A percentile compares a stretch with the other conserved stretches of the same genome.
Conservation (phyloP, 2,888 invertebrate genomes). For the Parnassius glacialis region DNA sequence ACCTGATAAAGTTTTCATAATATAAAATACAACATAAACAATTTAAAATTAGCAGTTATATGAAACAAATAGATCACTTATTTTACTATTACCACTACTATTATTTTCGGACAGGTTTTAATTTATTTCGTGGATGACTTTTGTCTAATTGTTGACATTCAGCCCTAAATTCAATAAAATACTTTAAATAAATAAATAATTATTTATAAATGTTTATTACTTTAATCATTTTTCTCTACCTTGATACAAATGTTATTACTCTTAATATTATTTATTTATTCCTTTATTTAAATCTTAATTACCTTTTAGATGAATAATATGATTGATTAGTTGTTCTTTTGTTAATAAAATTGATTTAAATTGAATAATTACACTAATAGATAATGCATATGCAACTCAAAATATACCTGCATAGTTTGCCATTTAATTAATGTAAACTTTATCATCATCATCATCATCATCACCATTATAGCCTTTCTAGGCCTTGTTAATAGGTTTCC, state of each 20-base stretch:
- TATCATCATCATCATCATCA: too few species aligned
- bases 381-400: not conserved
- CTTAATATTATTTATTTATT: slow-evolving; percentile 15
- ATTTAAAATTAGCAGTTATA: too few species aligned
- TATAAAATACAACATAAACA: too few species aligned
- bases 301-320: slow-evolving; percentile 7
- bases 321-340: slow-evolving; percentile 20
- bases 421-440: too few species aligned
- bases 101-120: too few species aligned
- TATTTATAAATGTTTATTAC: slow-evolving; percentile 8
- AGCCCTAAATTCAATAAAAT: slow-evolving; percentile 3
- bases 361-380: slow-evolving; percentile 8
- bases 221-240: not conserved
- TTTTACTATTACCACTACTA: too few species aligned
- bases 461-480: too few species aligned
- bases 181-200: not conserved
- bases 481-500: too few species aligned
- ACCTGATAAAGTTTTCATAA: too few species aligned
- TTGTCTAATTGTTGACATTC: too few species aligned
- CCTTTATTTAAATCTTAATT: slow-evolving; percentile 17
- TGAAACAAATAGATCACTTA: too few species aligned
- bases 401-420: not conserved
- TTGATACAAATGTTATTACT: slow-evolving; percentile 3
- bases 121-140: too few species aligned
- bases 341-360: slow-evolving; percentile 16